Base-by-base conservation (phyloP, 2,888 invertebrate genomes). In the Ophraella communa region DNA sequence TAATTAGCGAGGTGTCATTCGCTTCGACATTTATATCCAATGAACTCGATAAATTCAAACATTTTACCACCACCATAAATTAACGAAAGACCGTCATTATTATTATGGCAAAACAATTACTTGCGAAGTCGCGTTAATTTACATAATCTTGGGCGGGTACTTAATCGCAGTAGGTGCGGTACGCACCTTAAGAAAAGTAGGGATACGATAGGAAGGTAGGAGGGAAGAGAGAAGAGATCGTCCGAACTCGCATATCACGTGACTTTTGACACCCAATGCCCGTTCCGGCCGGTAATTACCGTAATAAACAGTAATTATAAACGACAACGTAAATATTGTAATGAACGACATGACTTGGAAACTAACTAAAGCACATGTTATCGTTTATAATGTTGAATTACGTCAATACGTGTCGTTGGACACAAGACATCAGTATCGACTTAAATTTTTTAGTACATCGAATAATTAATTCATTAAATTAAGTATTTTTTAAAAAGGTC, bases 251-350 rank as follows among this genome's bases (percentile, higher is more conserved):
- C 75, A 76, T 75, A 76, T 78, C 78, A 79, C 74, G 74, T 73
- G 77, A 75, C 74, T 73, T 30, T 73, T 75, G 77, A 77, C 77
- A 78, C 75, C 76, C 76, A 78, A 78, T 77, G 76, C 74, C 77
- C 72, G 72, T 74, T 75, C 71, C 68, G 68, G 69, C 65, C 55
- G 69, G 74, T 79, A 80, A 81, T 80, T 79, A 79, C 79, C 77
- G 77, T 78, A 78, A 80, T 80, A 80, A 80, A 80, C 79, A 76
- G 78, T 80, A 81, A 81, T 81, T 81, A 80, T 77, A 77, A 77
- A 75, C 78, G 78, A 78, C 79, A 76, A 76, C 75, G 74, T 79
- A 80, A 81, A 79, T 79, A 78, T n/a, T 75, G 76, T 79, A 77
- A 79, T 77, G 76, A 76, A 77, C 35, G 58, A 52, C 54, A 64